Evolutionary conservation across 2,797 vertebrate genomes (phyloP).

Genomic region (Strix occidentalis): DNA sequence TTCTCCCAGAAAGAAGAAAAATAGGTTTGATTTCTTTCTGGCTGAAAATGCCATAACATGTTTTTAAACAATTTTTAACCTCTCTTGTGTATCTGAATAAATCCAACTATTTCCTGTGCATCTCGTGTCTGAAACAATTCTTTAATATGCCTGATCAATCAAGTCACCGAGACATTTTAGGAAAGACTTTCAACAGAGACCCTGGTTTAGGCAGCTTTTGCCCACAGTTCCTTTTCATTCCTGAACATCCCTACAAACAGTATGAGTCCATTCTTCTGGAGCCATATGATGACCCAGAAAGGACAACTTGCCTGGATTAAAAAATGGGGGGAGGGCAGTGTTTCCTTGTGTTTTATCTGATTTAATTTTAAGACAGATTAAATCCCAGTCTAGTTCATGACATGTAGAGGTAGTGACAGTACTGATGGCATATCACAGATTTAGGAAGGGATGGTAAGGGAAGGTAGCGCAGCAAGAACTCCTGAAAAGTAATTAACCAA

Average conservation of each 20-base stretch:
- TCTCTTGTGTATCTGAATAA: neutral
- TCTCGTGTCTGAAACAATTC: neutral
- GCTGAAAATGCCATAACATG: neutral
- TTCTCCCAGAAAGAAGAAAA: neutral
- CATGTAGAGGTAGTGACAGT: neutral
- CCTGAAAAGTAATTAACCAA: neutral
- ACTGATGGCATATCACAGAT: accelerated
- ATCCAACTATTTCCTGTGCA: neutral
- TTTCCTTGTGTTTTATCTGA: neutral
- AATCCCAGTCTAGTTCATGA: neutral
- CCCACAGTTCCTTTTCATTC: neutral
- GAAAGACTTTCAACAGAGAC: neutral
- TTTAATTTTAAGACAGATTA: neutral
- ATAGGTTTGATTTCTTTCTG: neutral
- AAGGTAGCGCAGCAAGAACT: neutral
- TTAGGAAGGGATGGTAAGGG: neutral
- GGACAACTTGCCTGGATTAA: neutral
- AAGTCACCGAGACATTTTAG: neutral
- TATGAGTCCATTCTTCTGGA: neutral
- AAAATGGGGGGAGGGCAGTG: neutral
- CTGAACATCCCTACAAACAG: neutral
- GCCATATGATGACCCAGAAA: neutral
- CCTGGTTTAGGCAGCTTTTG: neutral
- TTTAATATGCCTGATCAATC: neutral
- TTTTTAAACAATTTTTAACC: neutral